phyloP scores from a whole-genome alignment of 1,140 invertebrate species.

The Aphis gossypii region DNA sequence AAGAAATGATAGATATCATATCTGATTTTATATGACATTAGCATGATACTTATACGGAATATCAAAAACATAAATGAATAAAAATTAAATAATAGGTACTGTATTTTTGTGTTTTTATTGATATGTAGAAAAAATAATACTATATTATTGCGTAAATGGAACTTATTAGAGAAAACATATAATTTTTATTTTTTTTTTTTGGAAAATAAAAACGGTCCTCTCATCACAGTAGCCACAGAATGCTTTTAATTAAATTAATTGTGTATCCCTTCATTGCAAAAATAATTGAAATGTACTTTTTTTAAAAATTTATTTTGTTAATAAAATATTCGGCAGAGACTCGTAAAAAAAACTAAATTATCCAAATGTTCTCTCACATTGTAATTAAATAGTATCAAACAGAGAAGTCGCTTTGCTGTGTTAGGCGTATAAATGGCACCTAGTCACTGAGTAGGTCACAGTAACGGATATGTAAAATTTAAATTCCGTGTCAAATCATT shows the following conservation, averaged over 20 bases:
- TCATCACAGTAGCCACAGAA: background rate
- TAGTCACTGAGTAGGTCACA: background rate
- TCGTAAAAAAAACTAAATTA: background rate
- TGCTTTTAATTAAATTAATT: conserved; percentile 6
- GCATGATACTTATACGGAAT: too few relatives aligned
- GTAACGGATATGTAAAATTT: background rate
- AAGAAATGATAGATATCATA: too few relatives aligned
- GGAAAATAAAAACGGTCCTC: background rate
- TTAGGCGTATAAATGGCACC: background rate
- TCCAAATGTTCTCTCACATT: background rate
- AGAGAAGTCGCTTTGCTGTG: background rate
- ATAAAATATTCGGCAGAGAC: background rate
- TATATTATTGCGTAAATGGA: background rate
- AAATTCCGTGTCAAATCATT: too few relatives aligned
- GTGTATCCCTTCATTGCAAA: background rate
- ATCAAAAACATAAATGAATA: background rate
- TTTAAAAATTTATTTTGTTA: background rate
- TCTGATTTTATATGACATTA: too few relatives aligned
- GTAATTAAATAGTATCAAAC: background rate
- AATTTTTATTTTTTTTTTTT: background rate
- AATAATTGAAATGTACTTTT: background rate
- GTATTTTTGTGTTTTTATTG: background rate
- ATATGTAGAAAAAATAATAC: background rate
- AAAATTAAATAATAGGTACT: background rate
- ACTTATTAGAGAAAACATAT: background rate